Percentiles rank a stretch among this genome's conserved stretches.
Evolutionary conservation across 2,797 vertebrate species (phyloP).

Genomic region (Potorous gilbertii): DNA sequence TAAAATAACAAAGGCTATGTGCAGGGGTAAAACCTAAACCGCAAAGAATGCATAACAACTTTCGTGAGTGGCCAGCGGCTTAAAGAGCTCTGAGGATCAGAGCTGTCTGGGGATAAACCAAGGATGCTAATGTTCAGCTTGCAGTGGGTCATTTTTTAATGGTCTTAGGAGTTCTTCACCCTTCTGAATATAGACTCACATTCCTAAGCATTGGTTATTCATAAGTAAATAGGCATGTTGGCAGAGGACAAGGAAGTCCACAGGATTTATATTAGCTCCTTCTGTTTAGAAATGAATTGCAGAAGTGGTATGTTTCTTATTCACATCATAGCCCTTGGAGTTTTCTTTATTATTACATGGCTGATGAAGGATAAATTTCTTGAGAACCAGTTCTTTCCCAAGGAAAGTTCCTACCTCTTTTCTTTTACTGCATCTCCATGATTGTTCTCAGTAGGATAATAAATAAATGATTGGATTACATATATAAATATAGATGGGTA

Average conservation of each 20-base stretch:
- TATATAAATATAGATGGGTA: background rate
- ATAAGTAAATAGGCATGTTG: slow-evolving; percentile 77
- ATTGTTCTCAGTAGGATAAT: slow-evolving; percentile 63
- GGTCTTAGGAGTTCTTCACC: slow-evolving; percentile 59
- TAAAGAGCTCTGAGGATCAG: slow-evolving; percentile 11
- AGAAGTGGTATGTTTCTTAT: slow-evolving; percentile 72
- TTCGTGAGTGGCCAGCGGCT: background rate
- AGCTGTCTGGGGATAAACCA: background rate
- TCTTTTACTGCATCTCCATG: slow-evolving; percentile 3
- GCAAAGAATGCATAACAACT: slow-evolving; percentile 52
- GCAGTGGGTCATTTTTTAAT: slow-evolving; percentile 20
- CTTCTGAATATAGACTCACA: slow-evolving; percentile 55
- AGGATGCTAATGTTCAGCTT: slow-evolving; percentile 23
- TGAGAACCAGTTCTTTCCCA: slow-evolving; percentile 60
- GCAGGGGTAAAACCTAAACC: slow-evolving; percentile 50
- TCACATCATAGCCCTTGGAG: slow-evolving; percentile 70
- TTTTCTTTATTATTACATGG: slow-evolving; percentile 72
- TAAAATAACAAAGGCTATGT: slow-evolving; percentile 59
- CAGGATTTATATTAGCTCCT: slow-evolving; percentile 77
- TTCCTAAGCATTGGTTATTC: slow-evolving; percentile 77
- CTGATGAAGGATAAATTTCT: slow-evolving; percentile 57
- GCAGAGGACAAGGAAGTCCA: slow-evolving; percentile 77
- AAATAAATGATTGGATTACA: background rate
- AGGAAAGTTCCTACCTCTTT: slow-evolving; percentile 48
- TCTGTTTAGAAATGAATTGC: slow-evolving; percentile 76